These are phyloP conservation scores for Petrocephalus schoutedeni DNA, from an alignment of 2,797 vertebrate species.

Conservation along the genomic window DNA sequence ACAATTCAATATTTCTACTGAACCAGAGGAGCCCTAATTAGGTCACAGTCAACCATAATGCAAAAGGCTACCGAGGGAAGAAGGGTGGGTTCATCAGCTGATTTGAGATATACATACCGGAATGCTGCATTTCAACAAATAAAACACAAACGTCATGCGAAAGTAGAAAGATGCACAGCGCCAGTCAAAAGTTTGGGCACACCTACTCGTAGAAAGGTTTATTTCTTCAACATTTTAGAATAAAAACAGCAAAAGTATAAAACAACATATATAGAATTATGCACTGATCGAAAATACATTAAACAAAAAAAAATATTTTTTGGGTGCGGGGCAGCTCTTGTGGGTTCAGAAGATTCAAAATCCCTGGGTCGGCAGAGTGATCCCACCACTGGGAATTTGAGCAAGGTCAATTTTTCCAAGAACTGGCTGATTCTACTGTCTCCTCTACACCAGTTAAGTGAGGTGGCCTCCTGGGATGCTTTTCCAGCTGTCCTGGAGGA, in stretches of 20 bases:
- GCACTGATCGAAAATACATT: not conserved
- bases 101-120: not conserved
- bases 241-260: not conserved
- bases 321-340: not conserved
- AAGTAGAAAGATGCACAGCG: not conserved
- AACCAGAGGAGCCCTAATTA: not conserved
- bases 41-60: not conserved
- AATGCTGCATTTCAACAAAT: not conserved
- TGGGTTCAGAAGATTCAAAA: not conserved
- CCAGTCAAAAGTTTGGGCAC: not conserved
- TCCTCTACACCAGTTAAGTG: not conserved
- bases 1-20: slow-evolving; percentile 10
- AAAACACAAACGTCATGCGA: not conserved
- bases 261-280: not conserved
- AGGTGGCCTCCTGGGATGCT: not conserved
- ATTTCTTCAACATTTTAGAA: not conserved
- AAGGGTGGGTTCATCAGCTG: not conserved
- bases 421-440: not conserved
- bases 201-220: not conserved
- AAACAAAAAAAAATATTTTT: not conserved
- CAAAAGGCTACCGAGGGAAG: not conserved
- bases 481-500: not conserved
- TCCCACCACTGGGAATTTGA: not conserved
- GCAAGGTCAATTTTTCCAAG: not conserved
- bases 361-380: not conserved